Evolutionary conservation across 2,888 invertebrate genomes (phyloP), one percentile per base, ranked within the genome.

Genomic region (Stenodema calcarata): DNA sequence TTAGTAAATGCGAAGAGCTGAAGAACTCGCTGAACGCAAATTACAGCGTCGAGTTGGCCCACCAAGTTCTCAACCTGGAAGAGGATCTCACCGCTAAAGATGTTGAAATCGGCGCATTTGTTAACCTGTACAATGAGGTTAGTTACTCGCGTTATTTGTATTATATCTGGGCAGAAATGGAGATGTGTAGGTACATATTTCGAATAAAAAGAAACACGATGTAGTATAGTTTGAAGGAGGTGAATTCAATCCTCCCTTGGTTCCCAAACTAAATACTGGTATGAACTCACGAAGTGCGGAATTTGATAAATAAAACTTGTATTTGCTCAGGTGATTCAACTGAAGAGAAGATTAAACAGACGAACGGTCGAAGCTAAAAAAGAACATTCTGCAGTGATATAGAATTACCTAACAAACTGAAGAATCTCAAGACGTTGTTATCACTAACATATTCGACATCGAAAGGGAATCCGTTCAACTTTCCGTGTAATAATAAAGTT

Each of bases 71-170:
- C 7, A 79, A 50, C 16, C 30, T 86, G n/a, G 69, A 86, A 54
- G 78, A 78, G 18, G 76, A 47, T n/a, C 44, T 86, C 16, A 54
- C 50, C 16, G 62, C 54, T 1, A 86, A 86, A 35, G 86, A 86
- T 30, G 54, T 47, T 14, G 86, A 86, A 69, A 86, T 86, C 18
- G 62, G 54, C 41, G 86, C 44, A 16, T 73, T 86, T 79, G 78
- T 86, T 54, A 54, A 78, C 16, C 54, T 86, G 16, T 86, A 79
- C 69, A 86, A 86, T 30, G 86, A 86, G 79, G 86, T 86, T 28
- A 28, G 16, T 6, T 6, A n/a, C 14, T 50, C 16, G 2, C 1
- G n/a, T 47, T 47, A 35, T 35, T 4, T 35, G 35, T 35, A n/a
- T n/a, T n/a, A n/a, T n/a, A n/a, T n/a, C n/a, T n/a, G n/a, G n/a